These are phyloP conservation scores for Drosophila phalerata DNA, from an alignment of 2,888 invertebrate genomes.

Conservation along the genomic window DNA sequence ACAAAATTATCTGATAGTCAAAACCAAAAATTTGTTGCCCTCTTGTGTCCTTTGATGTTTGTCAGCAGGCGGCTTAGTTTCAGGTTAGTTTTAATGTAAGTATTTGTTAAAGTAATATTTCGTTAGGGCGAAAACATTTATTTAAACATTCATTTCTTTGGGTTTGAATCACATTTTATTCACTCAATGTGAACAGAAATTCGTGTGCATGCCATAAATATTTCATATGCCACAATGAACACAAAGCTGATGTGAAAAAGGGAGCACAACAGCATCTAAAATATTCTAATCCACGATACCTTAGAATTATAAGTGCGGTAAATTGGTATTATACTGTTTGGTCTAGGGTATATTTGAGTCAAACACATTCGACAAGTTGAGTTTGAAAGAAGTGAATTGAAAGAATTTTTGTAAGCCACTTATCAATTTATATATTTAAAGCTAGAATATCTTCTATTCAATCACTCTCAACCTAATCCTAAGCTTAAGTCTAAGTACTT, in stretches of 20 bases:
- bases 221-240: neutral
- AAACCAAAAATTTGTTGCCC: conserved; percentile 27
- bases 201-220: neutral
- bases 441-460: neutral
- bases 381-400: neutral
- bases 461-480: neutral
- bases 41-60: conserved; percentile 40
- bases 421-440: neutral
- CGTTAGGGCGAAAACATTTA: neutral
- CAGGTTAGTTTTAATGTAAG: conserved; percentile 12
- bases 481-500: neutral
- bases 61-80: conserved; percentile 21
- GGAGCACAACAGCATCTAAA: neutral
- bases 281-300: neutral
- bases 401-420: neutral
- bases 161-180: neutral
- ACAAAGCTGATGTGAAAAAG: neutral
- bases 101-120: conserved; percentile 9
- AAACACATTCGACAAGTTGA: no score
- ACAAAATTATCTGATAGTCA: neutral
- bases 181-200: neutral
- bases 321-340: neutral
- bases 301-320: neutral
- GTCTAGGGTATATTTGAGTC: neutral
- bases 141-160: neutral